Evolutionary conservation across 2,797 vertebrate genomes (phyloP).

Genomic region (Potorous gilbertii): DNA sequence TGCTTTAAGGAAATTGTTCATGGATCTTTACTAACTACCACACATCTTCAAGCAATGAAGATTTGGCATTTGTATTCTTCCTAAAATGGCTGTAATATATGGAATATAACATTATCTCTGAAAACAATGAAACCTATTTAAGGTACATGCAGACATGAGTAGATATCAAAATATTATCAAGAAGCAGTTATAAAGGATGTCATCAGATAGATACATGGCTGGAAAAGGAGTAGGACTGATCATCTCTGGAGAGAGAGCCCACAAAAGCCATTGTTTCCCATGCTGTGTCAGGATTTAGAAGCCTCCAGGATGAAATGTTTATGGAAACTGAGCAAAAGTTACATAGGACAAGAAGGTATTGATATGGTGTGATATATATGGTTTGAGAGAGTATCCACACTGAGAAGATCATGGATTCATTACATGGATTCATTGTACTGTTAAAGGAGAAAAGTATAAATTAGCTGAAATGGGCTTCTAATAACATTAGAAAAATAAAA

Average conservation of each 20-base stretch:
- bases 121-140: not conserved
- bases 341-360: not conserved
- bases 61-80: not conserved
- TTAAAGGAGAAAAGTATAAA: not conserved
- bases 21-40: not conserved
- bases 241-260: not conserved
- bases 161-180: not conserved
- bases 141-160: not conserved
- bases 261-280: not conserved
- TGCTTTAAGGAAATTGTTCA: not conserved
- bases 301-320: not conserved
- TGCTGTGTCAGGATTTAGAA: not conserved
- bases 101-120: not conserved
- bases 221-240: not conserved
- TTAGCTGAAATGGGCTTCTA: not conserved
- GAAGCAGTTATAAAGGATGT: not conserved
- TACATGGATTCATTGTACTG: not conserved
- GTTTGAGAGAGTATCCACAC: not conserved
- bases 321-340: not conserved
- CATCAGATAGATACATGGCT: not conserved
- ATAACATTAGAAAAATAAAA: not conserved
- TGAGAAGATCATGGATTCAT: not conserved
- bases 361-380: not conserved
- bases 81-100: not conserved
- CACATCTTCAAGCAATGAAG: not conserved